A percentile compares a stretch with the other conserved stretches of the same genome.
Evolutionary conservation across 2,113 vertebrate genomes (phyloP).

Genomic region (Lepus americanus): DNA sequence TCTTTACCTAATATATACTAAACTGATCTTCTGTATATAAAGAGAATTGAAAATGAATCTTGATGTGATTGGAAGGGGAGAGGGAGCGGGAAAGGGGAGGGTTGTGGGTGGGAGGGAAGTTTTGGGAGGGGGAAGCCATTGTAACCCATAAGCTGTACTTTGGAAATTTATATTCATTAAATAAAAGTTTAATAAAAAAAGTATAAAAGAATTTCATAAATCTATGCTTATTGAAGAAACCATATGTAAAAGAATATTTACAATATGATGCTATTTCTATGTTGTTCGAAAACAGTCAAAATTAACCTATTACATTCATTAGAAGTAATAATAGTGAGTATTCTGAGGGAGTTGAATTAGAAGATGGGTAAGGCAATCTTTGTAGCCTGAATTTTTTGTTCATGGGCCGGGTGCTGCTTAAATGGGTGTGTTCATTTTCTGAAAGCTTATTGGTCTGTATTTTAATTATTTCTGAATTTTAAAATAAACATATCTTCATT

Average conservation of each 20-base stretch:
- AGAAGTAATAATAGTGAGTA: not conserved
- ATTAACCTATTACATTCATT: not conserved
- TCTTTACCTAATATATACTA: no score
- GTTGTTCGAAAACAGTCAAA: slow-evolving; percentile 13
- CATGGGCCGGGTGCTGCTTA: not conserved
- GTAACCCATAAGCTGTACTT: no score
- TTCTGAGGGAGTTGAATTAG: not conserved
- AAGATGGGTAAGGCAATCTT: not conserved
- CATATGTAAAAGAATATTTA: not conserved
- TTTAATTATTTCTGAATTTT: slow-evolving; percentile 36
- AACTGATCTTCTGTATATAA: no score
- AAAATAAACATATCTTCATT: not conserved
- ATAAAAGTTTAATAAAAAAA: not conserved
- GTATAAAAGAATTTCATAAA: slow-evolving; percentile 24
- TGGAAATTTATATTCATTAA: no score
- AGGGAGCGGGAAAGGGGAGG: no score
- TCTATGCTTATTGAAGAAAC: not conserved
- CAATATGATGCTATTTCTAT: not conserved
- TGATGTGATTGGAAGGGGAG: no score
- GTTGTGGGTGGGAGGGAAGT: no score
- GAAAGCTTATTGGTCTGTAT: not conserved
- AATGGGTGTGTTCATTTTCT: not conserved
- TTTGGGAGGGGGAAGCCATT: no score
- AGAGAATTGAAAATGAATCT: no score
- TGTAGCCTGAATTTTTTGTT: not conserved